A percentile compares a stretch with the other conserved stretches of the same genome.
Evolutionary conservation across 1,140 invertebrate genomes (phyloP).

Genomic region (Maniola jurtina): DNA sequence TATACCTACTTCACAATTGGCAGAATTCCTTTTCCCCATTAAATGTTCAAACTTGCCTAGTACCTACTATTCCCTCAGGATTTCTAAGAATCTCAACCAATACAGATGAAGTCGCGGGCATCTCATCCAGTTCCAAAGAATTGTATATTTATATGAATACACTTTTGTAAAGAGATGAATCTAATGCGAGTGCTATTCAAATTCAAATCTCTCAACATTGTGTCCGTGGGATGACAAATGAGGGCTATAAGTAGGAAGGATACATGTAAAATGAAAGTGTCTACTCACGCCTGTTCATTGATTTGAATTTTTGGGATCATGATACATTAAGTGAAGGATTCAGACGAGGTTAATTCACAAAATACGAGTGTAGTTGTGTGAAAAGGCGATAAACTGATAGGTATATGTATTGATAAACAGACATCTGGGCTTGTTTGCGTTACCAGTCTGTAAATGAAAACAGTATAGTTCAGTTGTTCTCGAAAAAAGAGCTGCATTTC

Average conservation of each 20-base stretch:
- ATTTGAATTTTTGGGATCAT: neutral
- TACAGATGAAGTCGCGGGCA: neutral
- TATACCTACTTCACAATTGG: too few relatives aligned
- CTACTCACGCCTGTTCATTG: constrained; percentile 1
- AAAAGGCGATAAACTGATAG: too few relatives aligned
- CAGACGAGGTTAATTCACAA: neutral
- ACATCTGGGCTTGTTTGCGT: too few relatives aligned
- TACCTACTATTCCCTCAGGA: too few relatives aligned
- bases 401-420: too few relatives aligned
- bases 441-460: too few relatives aligned
- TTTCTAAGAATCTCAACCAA: neutral
- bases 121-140: too few relatives aligned
- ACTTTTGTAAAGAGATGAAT: neutral
- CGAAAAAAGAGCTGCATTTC: too few relatives aligned
- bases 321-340: neutral
- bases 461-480: too few relatives aligned
- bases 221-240: constrained; percentile 58
- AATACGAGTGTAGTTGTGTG: neutral
- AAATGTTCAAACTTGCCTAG: too few relatives aligned
- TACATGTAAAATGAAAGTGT: constrained; percentile 63
- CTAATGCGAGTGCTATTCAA: constrained; percentile 7
- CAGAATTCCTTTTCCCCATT: too few relatives aligned
- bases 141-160: neutral
- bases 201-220: constrained; percentile 24
- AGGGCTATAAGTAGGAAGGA: constrained; percentile 49